These are phyloP conservation scores for Nesoenas mayeri DNA, from an alignment of 2,113 vertebrate genomes.

Conservation along the genomic window DNA sequence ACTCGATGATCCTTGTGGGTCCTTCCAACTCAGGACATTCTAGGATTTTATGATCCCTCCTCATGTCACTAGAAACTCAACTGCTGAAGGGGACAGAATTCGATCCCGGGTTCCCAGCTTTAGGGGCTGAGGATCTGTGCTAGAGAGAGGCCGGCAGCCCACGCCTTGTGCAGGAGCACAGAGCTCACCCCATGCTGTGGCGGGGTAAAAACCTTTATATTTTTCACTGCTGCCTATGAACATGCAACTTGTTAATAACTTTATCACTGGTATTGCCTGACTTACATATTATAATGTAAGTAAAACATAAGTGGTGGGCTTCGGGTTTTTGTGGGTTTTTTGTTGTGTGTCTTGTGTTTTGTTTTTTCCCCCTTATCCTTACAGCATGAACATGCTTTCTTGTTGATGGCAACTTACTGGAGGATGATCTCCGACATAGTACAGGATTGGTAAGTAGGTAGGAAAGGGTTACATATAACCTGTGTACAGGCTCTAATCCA, in stretches of 20 bases:
- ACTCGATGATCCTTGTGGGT: too few species aligned
- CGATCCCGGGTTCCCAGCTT: background rate
- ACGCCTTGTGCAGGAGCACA: rapidly evolving
- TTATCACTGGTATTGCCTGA: background rate
- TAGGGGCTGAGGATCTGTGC: background rate
- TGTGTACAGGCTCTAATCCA: background rate
- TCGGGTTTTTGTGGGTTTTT: background rate
- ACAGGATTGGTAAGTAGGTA: background rate
- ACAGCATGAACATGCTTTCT: background rate
- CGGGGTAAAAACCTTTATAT: background rate
- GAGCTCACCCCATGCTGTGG: too few species aligned
- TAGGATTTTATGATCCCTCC: too few species aligned
- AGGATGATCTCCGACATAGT: too few species aligned
- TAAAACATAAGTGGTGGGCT: background rate
- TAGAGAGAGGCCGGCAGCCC: rapidly evolving
- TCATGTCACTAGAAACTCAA: background rate
- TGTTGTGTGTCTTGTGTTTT: too few species aligned
- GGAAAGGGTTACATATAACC: background rate
- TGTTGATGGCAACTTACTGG: too few species aligned
- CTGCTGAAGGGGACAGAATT: background rate
- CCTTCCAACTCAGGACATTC: too few species aligned
- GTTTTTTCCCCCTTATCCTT: too few species aligned
- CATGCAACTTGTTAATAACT: background rate
- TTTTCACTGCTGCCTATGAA: background rate
- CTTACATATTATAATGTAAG: background rate